Evolutionary conservation across 2,113 vertebrate genomes (phyloP).

Genomic region (Puma concolor): DNA sequence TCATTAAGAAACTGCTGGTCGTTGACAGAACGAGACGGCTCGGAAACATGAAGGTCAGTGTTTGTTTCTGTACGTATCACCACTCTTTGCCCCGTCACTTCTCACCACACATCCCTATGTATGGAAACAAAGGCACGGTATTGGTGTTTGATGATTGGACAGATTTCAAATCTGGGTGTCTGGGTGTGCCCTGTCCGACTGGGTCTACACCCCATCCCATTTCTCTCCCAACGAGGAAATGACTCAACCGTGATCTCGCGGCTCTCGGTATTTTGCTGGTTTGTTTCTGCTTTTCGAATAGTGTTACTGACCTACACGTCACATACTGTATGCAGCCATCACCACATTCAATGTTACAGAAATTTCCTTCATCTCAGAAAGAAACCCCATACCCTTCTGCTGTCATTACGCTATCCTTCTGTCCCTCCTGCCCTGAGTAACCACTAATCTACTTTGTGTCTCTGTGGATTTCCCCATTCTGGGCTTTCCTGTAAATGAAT

Average conservation of each 20-base stretch:
- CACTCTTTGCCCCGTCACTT: rapidly evolving
- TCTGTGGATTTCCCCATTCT: not conserved
- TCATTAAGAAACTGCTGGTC: slow-evolving; percentile 97
- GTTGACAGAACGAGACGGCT: slow-evolving; percentile 94
- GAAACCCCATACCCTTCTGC: rapidly evolving
- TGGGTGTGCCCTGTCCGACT: rapidly evolving
- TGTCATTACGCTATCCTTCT: rapidly evolving
- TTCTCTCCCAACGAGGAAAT: rapidly evolving
- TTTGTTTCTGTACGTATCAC: rapidly evolving
- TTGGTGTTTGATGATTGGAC: rapidly evolving
- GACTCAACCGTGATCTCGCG: rapidly evolving
- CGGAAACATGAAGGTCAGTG: slow-evolving; percentile 97
- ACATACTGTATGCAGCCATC: rapidly evolving
- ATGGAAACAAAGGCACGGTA: rapidly evolving
- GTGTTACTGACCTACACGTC: rapidly evolving
- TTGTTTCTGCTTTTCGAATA: not conserved
- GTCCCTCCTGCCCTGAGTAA: rapidly evolving
- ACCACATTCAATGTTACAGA: rapidly evolving
- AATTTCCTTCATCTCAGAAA: rapidly evolving
- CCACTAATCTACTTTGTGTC: not conserved
- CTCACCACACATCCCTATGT: rapidly evolving
- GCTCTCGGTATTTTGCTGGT: rapidly evolving
- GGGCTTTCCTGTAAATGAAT: not conserved
- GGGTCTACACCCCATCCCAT: rapidly evolving
- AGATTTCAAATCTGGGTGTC: rapidly evolving